Conservation (phyloP, 2,888 invertebrate species). For the Brachycybe producta region DNA sequence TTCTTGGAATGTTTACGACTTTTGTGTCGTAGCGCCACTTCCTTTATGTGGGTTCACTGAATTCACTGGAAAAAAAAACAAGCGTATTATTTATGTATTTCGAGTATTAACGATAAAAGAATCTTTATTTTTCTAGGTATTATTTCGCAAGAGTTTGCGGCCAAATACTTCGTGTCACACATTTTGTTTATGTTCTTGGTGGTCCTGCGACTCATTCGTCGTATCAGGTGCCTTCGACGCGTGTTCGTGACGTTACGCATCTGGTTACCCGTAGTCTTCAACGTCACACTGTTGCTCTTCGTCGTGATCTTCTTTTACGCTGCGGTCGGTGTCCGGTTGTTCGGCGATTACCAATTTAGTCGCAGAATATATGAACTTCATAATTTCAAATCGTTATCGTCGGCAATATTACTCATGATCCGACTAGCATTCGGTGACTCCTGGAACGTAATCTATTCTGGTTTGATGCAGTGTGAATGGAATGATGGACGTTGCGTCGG, state of each 20-base stretch:
- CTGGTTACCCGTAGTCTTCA: not conserved
- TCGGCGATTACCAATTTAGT: too few relatives aligned
- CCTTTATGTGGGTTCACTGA: too few relatives aligned
- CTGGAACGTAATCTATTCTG: not conserved
- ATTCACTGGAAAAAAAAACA: too few relatives aligned
- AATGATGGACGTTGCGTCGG: too few relatives aligned
- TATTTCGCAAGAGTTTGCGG: too few relatives aligned
- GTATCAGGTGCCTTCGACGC: constrained; percentile 1
- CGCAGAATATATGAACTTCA: too few relatives aligned
- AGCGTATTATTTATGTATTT: too few relatives aligned
- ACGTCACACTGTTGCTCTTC: not conserved
- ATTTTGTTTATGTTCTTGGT: too few relatives aligned
- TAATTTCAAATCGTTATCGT: not conserved
- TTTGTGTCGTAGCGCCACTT: not conserved
- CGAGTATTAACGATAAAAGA: too few relatives aligned
- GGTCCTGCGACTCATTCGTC: not conserved
- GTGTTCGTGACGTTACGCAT: not conserved
- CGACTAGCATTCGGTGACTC: not conserved
- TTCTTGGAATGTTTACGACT: constrained; percentile 11
- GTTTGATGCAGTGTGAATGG: too few relatives aligned
- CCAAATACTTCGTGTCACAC: too few relatives aligned
- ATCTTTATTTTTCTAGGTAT: too few relatives aligned
- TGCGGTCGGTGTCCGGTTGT: not conserved
- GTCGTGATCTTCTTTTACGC: not conserved
- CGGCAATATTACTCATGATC: not conserved